Evolutionary conservation across 1,140 invertebrate species (phyloP), one percentile per base, ranked within the genome.

Genomic region (Eupeodes corollae): DNA sequence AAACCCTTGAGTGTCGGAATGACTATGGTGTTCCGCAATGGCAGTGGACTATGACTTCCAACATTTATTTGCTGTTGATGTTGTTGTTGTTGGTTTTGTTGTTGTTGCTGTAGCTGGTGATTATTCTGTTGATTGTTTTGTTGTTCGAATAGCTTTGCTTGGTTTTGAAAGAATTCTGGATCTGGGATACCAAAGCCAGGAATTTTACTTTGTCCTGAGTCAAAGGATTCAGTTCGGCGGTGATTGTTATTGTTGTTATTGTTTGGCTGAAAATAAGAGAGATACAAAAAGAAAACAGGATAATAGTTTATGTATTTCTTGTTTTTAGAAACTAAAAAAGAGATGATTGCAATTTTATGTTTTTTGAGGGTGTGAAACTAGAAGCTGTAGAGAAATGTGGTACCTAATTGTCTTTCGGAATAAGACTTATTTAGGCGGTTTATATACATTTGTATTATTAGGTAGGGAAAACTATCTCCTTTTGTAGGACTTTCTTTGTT

Each of bases 1-100:
- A 52, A 50, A 21, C 53, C 53, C 34, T 52, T 49, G 12, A 52
- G 43, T 19, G 50, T 48, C 5, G 50, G 50, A 32, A 52, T 38
- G 16, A 51, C 50, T 16, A 51, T 51, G n/a, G 50, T 43, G 31
- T 51, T 51, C 11, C 46, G 50, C 15, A 47, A 40, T 3, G 42
- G 32, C 15, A 51, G 15, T 15, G 50, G 50, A 37, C 50, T 51
- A 6, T 47, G 42, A 9, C 42, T 16, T 21, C 35, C 42, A 11
- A 26, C 18, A 6, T 16, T 39, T n/a, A 15, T 34, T 12, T 31
- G 26, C 10, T 43, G 31, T n/a, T 42, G 31, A 46, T 12, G 43
- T 19, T 19, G 44, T n/a, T 46, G 34, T 21, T 21, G 21, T 32
- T 30, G n/a, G 39, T 45, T 35, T 42, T 49, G 42, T 31, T 41